Conservation (phyloP, 2,113 vertebrate species). For the Oryzias melastigma region DNA sequence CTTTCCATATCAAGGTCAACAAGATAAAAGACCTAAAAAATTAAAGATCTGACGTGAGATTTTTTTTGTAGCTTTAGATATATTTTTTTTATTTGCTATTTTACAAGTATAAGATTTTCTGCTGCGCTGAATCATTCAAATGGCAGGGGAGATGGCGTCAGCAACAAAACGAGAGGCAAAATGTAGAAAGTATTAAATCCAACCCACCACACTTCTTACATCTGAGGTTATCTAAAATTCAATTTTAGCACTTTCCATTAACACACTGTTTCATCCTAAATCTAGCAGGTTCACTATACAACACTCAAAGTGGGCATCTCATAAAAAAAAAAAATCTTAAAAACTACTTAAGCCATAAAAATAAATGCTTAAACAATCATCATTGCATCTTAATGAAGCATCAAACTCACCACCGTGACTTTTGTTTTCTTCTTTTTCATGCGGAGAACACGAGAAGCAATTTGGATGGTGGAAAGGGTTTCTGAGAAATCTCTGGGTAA, state of each 20-base stretch:
- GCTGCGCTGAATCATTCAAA: background rate
- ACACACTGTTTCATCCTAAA: background rate
- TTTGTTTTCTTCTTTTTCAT: conserved; percentile 99
- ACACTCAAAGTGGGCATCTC: background rate
- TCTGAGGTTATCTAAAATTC: conserved; percentile 9
- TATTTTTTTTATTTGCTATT: conserved; percentile 1
- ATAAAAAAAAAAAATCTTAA: background rate
- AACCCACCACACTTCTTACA: background rate
- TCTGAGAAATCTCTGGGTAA: conserved; percentile 89
- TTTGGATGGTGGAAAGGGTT: conserved; percentile 95
- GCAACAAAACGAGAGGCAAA: background rate
- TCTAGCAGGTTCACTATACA: background rate
- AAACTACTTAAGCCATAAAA: background rate
- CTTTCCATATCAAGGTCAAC: background rate
- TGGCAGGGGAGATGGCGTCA: background rate
- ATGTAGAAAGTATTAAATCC: background rate
- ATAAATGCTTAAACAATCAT: background rate
- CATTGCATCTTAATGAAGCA: conserved; percentile 3
- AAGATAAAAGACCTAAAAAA: background rate
- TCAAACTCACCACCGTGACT: conserved; percentile 80
- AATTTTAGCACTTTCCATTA: background rate
- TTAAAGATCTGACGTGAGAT: background rate
- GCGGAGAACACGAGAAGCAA: conserved; percentile 91
- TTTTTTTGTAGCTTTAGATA: background rate
- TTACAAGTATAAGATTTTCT: conserved; percentile 6